Percentiles rank a stretch among this genome's conserved stretches.
Evolutionary conservation across 2,797 vertebrate species (phyloP).

Genomic region (Rhinophrynus dorsalis): DNA sequence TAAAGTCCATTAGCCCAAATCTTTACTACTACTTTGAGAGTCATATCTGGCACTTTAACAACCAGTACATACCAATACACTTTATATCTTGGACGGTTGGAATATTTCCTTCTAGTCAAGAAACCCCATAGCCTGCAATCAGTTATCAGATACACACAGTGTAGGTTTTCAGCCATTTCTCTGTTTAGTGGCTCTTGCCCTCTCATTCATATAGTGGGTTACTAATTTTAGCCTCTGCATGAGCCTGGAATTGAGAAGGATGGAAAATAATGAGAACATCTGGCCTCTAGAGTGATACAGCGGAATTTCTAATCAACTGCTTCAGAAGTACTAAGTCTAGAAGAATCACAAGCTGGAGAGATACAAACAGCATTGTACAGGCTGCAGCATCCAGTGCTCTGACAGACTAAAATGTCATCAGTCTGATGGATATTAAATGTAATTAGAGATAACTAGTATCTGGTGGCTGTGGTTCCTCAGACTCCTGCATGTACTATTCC

Average conservation of each 20-base stretch:
- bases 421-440: slow-evolving; percentile 36
- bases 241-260: slow-evolving; percentile 7
- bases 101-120: too few relatives aligned
- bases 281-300: slow-evolving; percentile 38
- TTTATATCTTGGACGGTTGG: too few relatives aligned
- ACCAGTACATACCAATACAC: too few relatives aligned
- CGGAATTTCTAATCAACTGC: slow-evolving; percentile 41
- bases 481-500: neutral
- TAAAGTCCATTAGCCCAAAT: too few relatives aligned
- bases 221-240: slow-evolving; percentile 34
- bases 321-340: slow-evolving; percentile 16
- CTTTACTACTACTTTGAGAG: too few relatives aligned
- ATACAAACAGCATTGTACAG: slow-evolving; percentile 25
- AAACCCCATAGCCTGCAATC: too few relatives aligned
- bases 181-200: too few relatives aligned
- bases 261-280: slow-evolving; percentile 45
- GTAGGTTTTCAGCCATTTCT: too few relatives aligned
- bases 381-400: neutral
- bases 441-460: slow-evolving; percentile 42
- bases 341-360: slow-evolving; percentile 25
- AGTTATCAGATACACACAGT: too few relatives aligned
- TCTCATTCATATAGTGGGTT: too few relatives aligned
- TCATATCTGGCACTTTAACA: too few relatives aligned
- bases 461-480: neutral
- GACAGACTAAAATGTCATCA: neutral